Evolutionary conservation across 2,113 vertebrate genomes (phyloP).

Genomic region (Chionodraco myersi): DNA sequence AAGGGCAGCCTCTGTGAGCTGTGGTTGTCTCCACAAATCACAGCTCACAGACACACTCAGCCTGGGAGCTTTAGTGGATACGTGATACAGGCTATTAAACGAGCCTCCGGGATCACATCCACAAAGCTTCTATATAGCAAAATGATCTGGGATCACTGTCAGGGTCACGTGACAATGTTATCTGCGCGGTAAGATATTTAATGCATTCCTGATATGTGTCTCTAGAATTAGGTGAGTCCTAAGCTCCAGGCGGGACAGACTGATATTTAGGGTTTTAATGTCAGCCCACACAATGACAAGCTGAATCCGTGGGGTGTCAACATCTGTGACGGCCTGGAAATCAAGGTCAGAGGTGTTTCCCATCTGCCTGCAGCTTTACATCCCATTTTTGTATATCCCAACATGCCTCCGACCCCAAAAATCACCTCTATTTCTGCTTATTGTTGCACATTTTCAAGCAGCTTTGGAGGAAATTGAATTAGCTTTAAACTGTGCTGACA

Average conservation of each 20-base stretch:
- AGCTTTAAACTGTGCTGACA: constrained; percentile 49
- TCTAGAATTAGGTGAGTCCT: constrained; percentile 19
- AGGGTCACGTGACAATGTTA: constrained; percentile 40
- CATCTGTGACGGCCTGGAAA: constrained; percentile 47
- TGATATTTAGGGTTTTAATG: constrained; percentile 54
- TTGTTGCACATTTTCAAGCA: constrained; percentile 39
- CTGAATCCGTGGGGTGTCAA: constrained; percentile 40
- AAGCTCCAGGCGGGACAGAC: constrained; percentile 10
- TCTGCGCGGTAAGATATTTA: constrained; percentile 35
- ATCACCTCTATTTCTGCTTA: constrained; percentile 35
- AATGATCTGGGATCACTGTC: constrained; percentile 44
- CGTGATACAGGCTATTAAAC: constrained; percentile 57
- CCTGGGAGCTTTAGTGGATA: constrained; percentile 53
- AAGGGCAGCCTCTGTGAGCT: constrained; percentile 18
- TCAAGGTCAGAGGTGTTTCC: constrained; percentile 44
- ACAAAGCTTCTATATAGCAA: constrained; percentile 42
- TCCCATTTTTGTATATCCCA: constrained; percentile 6
- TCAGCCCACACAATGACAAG: constrained; percentile 30
- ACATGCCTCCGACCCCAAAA: constrained; percentile 2
- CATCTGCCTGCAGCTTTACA: constrained; percentile 25
- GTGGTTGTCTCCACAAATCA: constrained; percentile 54
- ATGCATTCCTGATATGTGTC: constrained; percentile 52
- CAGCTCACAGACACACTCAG: constrained; percentile 51
- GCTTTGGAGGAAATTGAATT: constrained; percentile 39
- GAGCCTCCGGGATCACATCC: constrained; percentile 34